These are phyloP conservation scores for Oryctes rhinoceros DNA, from an alignment of 1,140 invertebrate genomes.

Conservation along the genomic window DNA sequence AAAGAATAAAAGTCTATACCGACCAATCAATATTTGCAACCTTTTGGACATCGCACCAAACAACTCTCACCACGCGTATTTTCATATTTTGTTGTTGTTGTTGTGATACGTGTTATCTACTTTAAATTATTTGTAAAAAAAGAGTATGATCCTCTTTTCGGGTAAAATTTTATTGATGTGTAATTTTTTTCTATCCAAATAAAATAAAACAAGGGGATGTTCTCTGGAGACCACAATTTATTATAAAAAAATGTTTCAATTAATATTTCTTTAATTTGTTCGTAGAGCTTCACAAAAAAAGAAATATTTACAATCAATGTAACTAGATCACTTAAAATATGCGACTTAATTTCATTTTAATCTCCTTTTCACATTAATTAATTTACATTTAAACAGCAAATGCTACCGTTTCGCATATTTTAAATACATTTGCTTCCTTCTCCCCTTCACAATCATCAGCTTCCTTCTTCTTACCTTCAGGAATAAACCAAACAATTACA, in stretches of 20 bases:
- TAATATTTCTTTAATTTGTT: slow-evolving; percentile 30
- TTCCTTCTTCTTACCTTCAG: neutral
- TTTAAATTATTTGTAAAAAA: no score
- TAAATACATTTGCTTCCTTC: neutral
- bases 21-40: no score
- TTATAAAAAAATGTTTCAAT: slow-evolving; percentile 6
- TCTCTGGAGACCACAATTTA: slow-evolving; percentile 21
- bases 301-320: slow-evolving; percentile 29
- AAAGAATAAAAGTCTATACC: no score
- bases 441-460: neutral
- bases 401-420: slow-evolving; percentile 7
- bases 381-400: neutral
- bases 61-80: no score
- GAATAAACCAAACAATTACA: neutral
- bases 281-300: slow-evolving; percentile 16
- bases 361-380: neutral
- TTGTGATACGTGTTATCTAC: no score
- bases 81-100: no score
- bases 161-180: no score
- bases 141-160: no score
- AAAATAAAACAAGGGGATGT: neutral
- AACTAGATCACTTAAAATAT: slow-evolving; percentile 18
- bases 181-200: neutral
- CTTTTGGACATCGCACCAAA: no score
- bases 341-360: neutral